Evolutionary conservation across 2,888 invertebrate species (phyloP).

Genomic region (Lottia scabra): DNA sequence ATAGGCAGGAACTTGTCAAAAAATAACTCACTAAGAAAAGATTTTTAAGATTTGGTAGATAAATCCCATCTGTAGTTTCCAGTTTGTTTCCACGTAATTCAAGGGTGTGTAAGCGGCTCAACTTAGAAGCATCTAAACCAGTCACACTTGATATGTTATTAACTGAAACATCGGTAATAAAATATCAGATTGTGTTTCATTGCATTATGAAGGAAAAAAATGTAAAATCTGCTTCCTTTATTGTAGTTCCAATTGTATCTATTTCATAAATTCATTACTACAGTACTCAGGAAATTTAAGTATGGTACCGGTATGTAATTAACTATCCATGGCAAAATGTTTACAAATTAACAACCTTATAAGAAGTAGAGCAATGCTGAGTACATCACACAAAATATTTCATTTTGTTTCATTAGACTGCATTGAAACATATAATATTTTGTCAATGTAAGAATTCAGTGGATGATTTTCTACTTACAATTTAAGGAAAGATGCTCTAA

Average conservation of each 20-base stretch:
- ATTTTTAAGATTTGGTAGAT: constrained; percentile 66
- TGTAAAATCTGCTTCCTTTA: no score
- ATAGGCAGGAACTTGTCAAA: no score
- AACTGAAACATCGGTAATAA: constrained; percentile 51
- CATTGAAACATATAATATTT: no score
- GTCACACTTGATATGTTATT: constrained; percentile 61
- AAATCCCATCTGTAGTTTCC: constrained; percentile 62
- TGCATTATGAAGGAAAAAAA: no score
- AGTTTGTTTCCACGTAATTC: constrained; percentile 67
- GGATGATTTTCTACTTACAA: constrained; percentile 51
- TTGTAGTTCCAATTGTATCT: no score
- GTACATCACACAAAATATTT: no score
- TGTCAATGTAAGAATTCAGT: no score
- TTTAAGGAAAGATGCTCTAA: constrained; percentile 66
- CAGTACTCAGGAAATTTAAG: no score
- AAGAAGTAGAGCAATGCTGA: no score
- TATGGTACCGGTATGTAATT: no score
- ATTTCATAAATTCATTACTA: no score
- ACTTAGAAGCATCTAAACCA: constrained; percentile 56
- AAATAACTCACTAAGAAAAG: constrained; percentile 63
- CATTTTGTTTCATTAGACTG: no score
- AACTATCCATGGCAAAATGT: not conserved
- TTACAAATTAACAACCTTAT: not conserved
- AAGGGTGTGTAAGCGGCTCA: constrained; percentile 64
- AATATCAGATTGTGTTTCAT: not conserved